These are phyloP conservation scores for Paratrypauchen microcephalus DNA, from an alignment of 2,797 vertebrate genomes.

Conservation along the genomic window DNA sequence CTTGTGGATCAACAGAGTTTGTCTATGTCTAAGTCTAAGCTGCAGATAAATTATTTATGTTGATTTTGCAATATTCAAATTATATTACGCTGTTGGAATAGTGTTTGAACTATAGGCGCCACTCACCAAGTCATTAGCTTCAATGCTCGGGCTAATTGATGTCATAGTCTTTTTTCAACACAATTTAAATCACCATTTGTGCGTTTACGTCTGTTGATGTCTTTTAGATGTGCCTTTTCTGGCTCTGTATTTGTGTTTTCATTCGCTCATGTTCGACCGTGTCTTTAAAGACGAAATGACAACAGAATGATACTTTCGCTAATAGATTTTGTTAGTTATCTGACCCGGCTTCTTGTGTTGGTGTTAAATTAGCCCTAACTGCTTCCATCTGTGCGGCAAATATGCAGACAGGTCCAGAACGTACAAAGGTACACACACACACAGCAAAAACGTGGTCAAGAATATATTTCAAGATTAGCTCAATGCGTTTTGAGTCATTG, in stretches of 20 bases:
- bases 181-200: constrained; percentile 15
- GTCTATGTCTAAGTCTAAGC: no score
- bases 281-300: constrained; percentile 62
- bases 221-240: constrained; percentile 25
- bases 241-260: constrained; percentile 52
- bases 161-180: constrained; percentile 30
- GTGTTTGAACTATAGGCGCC: no score
- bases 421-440: constrained; percentile 45
- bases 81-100: neutral
- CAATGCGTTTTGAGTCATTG: constrained; percentile 55
- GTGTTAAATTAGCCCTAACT: constrained; percentile 73
- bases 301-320: constrained; percentile 73
- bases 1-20: no score
- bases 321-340: constrained; percentile 78
- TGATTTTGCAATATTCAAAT: neutral
- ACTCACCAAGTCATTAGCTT: constrained; percentile 31
- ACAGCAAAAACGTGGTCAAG: constrained; percentile 46
- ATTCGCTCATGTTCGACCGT: constrained; percentile 46
- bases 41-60: neutral
- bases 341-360: constrained; percentile 69
- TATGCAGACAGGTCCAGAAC: constrained; percentile 53
- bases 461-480: constrained; percentile 53
- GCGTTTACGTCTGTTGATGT: constrained; percentile 28
- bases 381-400: constrained; percentile 72
- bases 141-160: constrained; percentile 11